Evolutionary conservation across 2,888 invertebrate species (phyloP).

Genomic region (Dryococelus australis): DNA sequence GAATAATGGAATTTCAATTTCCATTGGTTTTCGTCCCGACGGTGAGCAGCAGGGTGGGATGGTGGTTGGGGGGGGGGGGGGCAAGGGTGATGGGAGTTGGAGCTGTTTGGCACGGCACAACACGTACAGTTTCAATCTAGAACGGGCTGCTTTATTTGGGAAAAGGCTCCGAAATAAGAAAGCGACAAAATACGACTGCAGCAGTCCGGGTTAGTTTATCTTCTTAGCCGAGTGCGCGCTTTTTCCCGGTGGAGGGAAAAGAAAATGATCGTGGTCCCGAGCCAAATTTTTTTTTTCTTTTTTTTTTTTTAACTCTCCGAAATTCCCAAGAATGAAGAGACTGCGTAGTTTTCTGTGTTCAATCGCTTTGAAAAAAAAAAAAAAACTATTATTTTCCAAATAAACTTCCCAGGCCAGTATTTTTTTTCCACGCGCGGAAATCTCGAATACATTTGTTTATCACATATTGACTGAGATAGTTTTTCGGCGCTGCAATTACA

Average conservation of each 20-base stretch:
- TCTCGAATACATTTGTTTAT: too few species aligned
- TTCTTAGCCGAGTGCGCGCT: background rate
- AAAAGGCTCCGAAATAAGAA: slow-evolving; percentile 1
- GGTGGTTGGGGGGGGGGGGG: too few species aligned
- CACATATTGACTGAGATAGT: too few species aligned
- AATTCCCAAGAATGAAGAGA: too few species aligned
- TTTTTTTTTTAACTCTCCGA: too few species aligned
- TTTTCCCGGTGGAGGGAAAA: background rate
- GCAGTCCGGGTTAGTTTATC: background rate
- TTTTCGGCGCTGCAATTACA: too few species aligned
- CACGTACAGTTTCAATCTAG: slow-evolving; percentile 16
- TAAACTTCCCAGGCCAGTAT: too few species aligned
- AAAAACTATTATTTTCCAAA: too few species aligned
- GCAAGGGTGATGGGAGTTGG: background rate
- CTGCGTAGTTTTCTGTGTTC: background rate
- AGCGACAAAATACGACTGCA: background rate
- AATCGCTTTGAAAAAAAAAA: background rate
- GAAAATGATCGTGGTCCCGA: background rate
- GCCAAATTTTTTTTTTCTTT: background rate
- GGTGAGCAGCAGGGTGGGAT: too few species aligned
- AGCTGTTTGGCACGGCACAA: slow-evolving; percentile 1
- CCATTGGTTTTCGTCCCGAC: background rate
- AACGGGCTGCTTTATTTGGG: slow-evolving; percentile 9
- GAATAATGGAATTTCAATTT: slow-evolving; percentile 16
- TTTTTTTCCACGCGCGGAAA: too few species aligned